Evolutionary conservation across 2,113 vertebrate genomes (phyloP).

Genomic region (Sitta europaea): DNA sequence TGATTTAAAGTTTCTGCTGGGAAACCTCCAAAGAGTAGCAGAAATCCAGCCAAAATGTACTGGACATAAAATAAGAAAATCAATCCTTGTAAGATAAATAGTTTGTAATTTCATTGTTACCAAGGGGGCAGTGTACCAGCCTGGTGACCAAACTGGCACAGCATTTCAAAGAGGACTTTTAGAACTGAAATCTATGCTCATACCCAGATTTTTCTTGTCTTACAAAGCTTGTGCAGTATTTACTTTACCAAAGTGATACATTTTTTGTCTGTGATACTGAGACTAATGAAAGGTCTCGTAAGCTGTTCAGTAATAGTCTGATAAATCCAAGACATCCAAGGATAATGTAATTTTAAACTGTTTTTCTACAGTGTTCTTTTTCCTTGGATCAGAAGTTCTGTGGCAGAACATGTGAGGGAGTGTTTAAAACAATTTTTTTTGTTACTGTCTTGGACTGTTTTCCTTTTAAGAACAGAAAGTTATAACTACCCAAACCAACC

Average conservation of each 20-base stretch:
- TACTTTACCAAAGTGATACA: neutral
- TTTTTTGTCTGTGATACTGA: neutral
- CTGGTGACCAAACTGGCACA: neutral
- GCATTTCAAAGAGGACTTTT: neutral
- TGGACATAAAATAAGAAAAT: constrained; percentile 29
- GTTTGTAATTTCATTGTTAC: constrained; percentile 46
- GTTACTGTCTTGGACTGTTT: constrained; percentile 21
- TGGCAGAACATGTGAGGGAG: constrained; percentile 30
- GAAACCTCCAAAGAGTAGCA: constrained; percentile 52
- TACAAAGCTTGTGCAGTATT: neutral
- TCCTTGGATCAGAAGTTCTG: constrained; percentile 2
- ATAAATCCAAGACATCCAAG: constrained; percentile 46
- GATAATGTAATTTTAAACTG: constrained; percentile 53
- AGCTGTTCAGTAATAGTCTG: neutral
- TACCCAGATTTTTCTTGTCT: neutral
- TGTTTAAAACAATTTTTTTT: constrained; percentile 11
- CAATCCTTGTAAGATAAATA: constrained; percentile 32
- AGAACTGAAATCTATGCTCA: neutral
- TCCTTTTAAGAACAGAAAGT: constrained; percentile 7
- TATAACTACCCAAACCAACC: neutral
- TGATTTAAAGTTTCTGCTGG: constrained; percentile 64
- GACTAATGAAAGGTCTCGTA: constrained; percentile 16
- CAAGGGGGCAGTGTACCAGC: neutral
- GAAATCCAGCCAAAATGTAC: constrained; percentile 49
- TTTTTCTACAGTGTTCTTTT: constrained; percentile 41